phyloP scores from a whole-genome alignment of 2,888 invertebrate species.

The Cryptus viduatorius region DNA sequence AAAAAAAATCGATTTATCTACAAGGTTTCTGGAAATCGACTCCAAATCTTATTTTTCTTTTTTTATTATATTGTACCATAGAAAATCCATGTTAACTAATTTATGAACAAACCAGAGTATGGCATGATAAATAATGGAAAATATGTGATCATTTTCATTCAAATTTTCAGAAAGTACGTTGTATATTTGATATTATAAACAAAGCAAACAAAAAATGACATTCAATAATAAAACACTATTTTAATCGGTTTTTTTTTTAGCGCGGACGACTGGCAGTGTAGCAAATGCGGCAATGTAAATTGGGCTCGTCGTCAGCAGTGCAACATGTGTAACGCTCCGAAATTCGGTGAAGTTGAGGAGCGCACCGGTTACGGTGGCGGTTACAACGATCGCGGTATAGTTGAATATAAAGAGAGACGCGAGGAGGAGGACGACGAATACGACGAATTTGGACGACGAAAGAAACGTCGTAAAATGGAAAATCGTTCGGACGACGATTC shows the following conservation, averaged over 20 bases:
- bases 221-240: no score
- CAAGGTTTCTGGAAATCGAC: no score
- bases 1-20: no score
- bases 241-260: slow-evolving; percentile 85
- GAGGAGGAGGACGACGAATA: slow-evolving; percentile 97
- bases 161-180: no score
- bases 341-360: slow-evolving; percentile 96
- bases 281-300: slow-evolving; percentile 99
- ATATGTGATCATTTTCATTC: no score
- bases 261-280: slow-evolving; percentile 99
- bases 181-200: no score
- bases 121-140: no score
- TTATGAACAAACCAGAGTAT: no score
- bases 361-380: slow-evolving; percentile 94
- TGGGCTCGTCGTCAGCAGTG: slow-evolving; percentile 98
- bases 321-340: slow-evolving; percentile 99
- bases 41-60: no score
- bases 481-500: slow-evolving; percentile 84
- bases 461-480: slow-evolving; percentile 87
- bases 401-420: slow-evolving; percentile 96
- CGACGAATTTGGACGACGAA: slow-evolving; percentile 94
- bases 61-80: no score
- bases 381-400: slow-evolving; percentile 97
- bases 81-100: no score
- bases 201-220: no score